A percentile compares a stretch with the other conserved stretches of the same genome.
Conservation (phyloP, 2,797 vertebrate genomes). For the Coccyzus lansbergi region DNA sequence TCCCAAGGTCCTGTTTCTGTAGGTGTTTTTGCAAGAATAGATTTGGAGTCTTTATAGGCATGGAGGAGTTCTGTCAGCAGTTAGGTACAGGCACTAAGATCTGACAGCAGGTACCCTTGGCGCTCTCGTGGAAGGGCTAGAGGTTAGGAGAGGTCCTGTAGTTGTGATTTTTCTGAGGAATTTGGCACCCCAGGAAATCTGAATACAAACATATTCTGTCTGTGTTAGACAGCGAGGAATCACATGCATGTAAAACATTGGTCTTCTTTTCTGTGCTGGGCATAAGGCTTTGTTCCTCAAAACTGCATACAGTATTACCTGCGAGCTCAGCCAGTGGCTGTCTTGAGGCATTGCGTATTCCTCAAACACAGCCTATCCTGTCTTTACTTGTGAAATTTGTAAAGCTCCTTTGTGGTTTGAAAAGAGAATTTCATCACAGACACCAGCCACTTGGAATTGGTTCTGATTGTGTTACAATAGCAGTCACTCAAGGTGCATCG, state of each 20-base stretch:
- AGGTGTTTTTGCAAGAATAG: not conserved
- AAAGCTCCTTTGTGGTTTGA: not conserved
- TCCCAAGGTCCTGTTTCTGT: not conserved
- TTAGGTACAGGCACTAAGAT: not conserved
- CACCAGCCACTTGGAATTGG: not conserved
- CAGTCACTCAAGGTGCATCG: not conserved
- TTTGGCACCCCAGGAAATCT: not conserved
- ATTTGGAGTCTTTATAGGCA: not conserved
- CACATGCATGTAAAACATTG: rapidly evolving
- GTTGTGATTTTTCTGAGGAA: not conserved
- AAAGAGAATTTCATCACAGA: not conserved
- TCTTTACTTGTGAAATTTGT: not conserved
- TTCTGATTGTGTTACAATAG: not conserved
- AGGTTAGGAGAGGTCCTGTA: not conserved
- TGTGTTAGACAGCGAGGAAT: not conserved
- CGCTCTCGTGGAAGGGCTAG: not conserved
- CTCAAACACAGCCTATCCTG: not conserved
- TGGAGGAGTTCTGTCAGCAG: not conserved
- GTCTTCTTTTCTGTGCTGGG: not conserved
- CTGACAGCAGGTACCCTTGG: not conserved
- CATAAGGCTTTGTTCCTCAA: not conserved
- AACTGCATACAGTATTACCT: not conserved
- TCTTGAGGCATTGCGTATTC: rapidly evolving
- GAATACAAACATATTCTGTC: not conserved
- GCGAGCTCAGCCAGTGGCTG: not conserved